These are phyloP conservation scores for Acanthosepion pharaonis DNA, from an alignment of 2,888 invertebrate genomes.

Conservation along the genomic window DNA sequence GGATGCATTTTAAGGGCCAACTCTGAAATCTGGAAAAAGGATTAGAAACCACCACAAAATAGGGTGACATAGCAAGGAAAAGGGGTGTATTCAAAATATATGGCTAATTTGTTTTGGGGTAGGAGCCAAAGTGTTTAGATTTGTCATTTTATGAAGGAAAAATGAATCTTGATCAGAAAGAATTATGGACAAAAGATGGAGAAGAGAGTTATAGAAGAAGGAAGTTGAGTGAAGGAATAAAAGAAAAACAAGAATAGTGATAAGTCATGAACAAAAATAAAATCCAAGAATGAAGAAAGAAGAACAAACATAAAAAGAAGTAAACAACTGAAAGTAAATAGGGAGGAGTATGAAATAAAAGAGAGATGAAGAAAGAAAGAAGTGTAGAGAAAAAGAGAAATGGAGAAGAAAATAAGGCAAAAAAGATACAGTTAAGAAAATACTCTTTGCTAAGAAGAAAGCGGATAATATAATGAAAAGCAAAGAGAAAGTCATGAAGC, in stretches of 20 bases:
- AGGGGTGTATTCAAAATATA: background rate
- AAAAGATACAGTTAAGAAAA: background rate
- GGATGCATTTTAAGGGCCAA: background rate
- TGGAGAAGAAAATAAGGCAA: background rate
- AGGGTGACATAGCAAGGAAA: background rate
- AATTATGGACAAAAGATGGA: background rate
- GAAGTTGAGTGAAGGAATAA: background rate
- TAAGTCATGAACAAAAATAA: background rate
- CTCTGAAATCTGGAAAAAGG: background rate
- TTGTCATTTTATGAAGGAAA: background rate
- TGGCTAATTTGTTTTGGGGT: background rate
- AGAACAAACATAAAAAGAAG: background rate
- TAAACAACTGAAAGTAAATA: background rate
- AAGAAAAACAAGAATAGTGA: background rate
- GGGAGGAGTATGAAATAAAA: background rate
- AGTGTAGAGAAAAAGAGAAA: background rate
- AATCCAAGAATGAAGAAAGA: background rate
- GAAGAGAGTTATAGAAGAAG: background rate
- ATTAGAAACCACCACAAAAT: background rate
- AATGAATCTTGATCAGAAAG: background rate
- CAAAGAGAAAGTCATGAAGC: no score
- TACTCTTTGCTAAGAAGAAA: no score
- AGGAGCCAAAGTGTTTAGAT: background rate
- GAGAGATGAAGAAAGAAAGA: background rate
- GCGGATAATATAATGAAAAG: no score